Conservation (phyloP, 1,140 invertebrate genomes). For the Drosophila funebris region DNA sequence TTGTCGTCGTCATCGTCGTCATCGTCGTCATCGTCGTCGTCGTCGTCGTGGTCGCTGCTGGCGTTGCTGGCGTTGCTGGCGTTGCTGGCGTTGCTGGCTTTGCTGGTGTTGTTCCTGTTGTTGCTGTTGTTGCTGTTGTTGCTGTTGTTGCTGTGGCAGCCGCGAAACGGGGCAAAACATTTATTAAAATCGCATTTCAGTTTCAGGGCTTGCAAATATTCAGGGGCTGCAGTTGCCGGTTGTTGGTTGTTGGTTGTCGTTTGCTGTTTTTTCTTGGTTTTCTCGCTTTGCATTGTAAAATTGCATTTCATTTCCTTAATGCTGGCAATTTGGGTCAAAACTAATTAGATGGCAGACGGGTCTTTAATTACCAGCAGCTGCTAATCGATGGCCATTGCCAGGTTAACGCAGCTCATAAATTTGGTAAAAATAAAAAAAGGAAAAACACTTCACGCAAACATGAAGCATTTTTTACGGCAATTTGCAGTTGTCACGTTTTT, state of each 20-base stretch:
- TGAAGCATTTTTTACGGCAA: constrained; percentile 44
- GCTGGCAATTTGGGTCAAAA: constrained; percentile 71
- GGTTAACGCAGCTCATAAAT: constrained; percentile 40
- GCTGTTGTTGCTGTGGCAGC: neutral
- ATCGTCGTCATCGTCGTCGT: neutral
- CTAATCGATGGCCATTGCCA: constrained; percentile 61
- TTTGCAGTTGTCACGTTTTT: constrained; percentile 72
- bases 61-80: neutral
- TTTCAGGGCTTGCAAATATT: constrained; percentile 15
- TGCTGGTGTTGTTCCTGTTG: too few relatives aligned
- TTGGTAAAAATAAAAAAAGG: neutral
- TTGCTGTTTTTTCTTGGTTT: constrained; percentile 25
- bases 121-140: too few relatives aligned
- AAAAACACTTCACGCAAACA: constrained; percentile 35
- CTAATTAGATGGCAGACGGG: constrained; percentile 68
- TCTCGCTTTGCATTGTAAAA: constrained; percentile 35
- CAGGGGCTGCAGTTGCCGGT: neutral
- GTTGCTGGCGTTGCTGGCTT: neutral
- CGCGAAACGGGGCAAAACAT: constrained; percentile 35
- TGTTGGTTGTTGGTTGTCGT: neutral
- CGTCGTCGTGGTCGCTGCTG: too few relatives aligned
- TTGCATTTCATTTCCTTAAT: constrained; percentile 72
- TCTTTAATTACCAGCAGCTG: constrained; percentile 57
- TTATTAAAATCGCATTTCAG: constrained; percentile 75
- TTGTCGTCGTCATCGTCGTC: neutral